Percentiles rank a stretch among this genome's conserved stretches.
phyloP scores from a whole-genome alignment of 2,888 invertebrate species.

The Creontiades dilutus region DNA sequence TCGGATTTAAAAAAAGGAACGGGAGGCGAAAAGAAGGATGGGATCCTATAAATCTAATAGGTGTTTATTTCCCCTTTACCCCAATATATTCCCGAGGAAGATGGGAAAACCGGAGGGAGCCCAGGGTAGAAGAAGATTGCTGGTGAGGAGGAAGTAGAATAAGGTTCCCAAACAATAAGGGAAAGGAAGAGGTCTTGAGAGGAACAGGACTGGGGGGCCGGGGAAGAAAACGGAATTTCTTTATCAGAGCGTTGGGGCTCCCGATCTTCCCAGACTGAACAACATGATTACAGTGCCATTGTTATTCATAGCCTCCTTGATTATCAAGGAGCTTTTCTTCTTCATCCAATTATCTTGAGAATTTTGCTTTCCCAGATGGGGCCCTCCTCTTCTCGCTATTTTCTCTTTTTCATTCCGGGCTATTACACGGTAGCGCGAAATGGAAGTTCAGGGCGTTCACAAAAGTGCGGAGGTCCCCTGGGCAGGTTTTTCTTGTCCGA shows the following conservation, averaged over 20 bases:
- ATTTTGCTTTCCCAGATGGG: slow-evolving; percentile 65
- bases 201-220: background rate
- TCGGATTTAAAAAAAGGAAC: background rate
- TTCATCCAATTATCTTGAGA: slow-evolving; percentile 71
- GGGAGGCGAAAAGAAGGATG: slow-evolving; percentile 55
- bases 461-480: too few relatives aligned
- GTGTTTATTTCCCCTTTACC: slow-evolving; percentile 70
- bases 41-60: slow-evolving; percentile 71
- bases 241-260: slow-evolving; percentile 56
- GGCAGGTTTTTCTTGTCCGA: too few relatives aligned
- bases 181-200: slow-evolving; percentile 12
- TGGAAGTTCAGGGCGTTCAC: slow-evolving; percentile 7
- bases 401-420: slow-evolving; percentile 45
- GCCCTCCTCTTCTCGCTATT: slow-evolving; percentile 43
- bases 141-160: slow-evolving; percentile 41
- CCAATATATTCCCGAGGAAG: slow-evolving; percentile 63
- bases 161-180: slow-evolving; percentile 44
- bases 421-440: slow-evolving; percentile 8
- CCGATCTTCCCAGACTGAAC: slow-evolving; percentile 64
- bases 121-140: slow-evolving; percentile 18
- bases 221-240: slow-evolving; percentile 50
- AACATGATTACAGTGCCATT: slow-evolving; percentile 72
- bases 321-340: slow-evolving; percentile 66
- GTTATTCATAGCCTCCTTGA: slow-evolving; percentile 73
- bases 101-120: slow-evolving; percentile 44